Evolutionary conservation across 2,113 vertebrate genomes (phyloP).

Genomic region (Camelus dromedarius): DNA sequence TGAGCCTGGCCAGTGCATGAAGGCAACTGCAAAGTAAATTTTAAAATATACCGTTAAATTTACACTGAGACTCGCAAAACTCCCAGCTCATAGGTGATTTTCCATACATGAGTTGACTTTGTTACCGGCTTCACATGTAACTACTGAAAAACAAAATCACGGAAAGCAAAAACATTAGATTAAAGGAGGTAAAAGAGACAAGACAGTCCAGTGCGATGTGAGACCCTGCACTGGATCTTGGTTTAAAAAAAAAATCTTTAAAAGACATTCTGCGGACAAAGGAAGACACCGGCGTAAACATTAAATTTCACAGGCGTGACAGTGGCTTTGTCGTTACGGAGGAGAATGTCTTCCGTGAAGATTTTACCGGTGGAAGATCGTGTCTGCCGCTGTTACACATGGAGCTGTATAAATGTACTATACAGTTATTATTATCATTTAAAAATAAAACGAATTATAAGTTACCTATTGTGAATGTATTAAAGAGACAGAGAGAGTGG

Average conservation of each 20-base stretch:
- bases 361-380: background rate
- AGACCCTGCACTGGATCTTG: background rate
- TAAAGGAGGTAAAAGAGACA: background rate
- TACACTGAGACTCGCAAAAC: background rate
- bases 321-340: background rate
- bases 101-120: background rate
- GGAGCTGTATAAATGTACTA: too few relatives aligned
- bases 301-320: background rate
- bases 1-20: too few relatives aligned
- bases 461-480: background rate
- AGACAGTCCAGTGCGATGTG: background rate
- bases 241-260: background rate
- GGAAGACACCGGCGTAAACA: background rate
- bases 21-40: background rate
- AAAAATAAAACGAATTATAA: too few relatives aligned
- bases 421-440: too few relatives aligned
- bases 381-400: background rate
- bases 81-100: background rate
- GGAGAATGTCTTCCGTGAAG: background rate
- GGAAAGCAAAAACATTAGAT: background rate
- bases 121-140: background rate
- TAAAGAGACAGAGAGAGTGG: too few relatives aligned
- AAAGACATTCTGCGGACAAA: background rate
- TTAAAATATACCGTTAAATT: background rate
- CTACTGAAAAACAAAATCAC: background rate